phyloP scores from a whole-genome alignment of 2,888 invertebrate genomes.

The Caenorhabditis sp. region DNA sequence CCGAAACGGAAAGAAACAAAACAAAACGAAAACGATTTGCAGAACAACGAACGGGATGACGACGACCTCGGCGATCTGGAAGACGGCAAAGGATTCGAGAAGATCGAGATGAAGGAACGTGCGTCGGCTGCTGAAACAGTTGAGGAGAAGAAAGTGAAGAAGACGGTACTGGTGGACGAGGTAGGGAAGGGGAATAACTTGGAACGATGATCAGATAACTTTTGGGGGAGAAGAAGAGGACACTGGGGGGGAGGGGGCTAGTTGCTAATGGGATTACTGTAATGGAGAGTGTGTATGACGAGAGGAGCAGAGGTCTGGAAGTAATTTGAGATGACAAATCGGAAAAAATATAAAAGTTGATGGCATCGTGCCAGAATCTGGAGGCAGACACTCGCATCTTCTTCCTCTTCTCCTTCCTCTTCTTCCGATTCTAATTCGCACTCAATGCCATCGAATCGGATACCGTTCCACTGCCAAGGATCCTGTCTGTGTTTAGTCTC shows the following conservation, averaged over 20 bases:
- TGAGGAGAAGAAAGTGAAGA: constrained; percentile 37
- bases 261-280: constrained; percentile 42
- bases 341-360: constrained; percentile 14
- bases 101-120: constrained; percentile 61
- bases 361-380: constrained; percentile 9
- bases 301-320: constrained; percentile 27
- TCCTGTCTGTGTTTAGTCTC: constrained; percentile 2
- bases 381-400: background rate
- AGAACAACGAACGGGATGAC: constrained; percentile 48
- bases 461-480: constrained; percentile 16
- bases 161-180: too few species aligned
- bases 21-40: constrained; percentile 7
- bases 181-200: constrained; percentile 4
- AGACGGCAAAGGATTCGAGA: constrained; percentile 59
- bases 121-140: constrained; percentile 19
- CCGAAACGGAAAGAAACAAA: background rate
- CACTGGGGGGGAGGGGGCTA: background rate
- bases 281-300: constrained; percentile 11
- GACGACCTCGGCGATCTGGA: constrained; percentile 44
- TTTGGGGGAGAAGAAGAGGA: too few species aligned
- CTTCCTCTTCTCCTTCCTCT: too few species aligned
- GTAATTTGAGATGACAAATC: constrained; percentile 43
- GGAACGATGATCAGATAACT: constrained; percentile 21
- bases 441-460: constrained; percentile 4
- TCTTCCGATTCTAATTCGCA: constrained; percentile 12